These are phyloP conservation scores for Sigmodon hispidus DNA, from an alignment of 2,113 vertebrate genomes.

Conservation along the genomic window DNA sequence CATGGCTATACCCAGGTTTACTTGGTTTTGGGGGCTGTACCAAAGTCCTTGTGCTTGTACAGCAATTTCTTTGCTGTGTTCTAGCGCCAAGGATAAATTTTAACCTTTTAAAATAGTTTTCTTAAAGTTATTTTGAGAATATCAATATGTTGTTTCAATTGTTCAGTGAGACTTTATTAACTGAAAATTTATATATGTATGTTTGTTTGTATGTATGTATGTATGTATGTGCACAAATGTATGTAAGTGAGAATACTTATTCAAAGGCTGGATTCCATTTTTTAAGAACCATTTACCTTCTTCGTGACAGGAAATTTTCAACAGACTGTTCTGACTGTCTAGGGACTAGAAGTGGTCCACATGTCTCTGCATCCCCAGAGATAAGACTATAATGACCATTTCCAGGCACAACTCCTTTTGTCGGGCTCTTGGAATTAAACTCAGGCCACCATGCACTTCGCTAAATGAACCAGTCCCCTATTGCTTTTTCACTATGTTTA, in stretches of 20 bases:
- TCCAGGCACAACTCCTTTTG: not conserved
- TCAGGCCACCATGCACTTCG: no score
- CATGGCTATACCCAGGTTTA: no score
- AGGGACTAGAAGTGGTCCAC: no score
- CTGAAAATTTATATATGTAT: not conserved
- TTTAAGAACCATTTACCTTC: not conserved
- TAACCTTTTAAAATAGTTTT: not conserved
- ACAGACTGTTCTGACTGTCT: not conserved
- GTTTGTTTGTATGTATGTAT: no score
- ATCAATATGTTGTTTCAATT: not conserved
- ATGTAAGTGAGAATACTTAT: no score
- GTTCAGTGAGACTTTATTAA: not conserved
- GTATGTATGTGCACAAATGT: not conserved
- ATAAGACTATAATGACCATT: not conserved
- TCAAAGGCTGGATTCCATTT: no score
- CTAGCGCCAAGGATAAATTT: not conserved
- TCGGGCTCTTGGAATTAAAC: not conserved
- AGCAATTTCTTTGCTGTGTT: not conserved
- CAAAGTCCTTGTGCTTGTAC: not conserved
- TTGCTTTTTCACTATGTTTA: not conserved
- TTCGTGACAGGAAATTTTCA: not conserved
- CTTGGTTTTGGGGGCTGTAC: not conserved
- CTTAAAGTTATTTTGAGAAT: not conserved
- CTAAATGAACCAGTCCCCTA: no score
- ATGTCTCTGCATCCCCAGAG: not conserved